These are phyloP conservation scores for Moxostoma hubbsi DNA, from an alignment of 2,797 vertebrate genomes.

Conservation along the genomic window DNA sequence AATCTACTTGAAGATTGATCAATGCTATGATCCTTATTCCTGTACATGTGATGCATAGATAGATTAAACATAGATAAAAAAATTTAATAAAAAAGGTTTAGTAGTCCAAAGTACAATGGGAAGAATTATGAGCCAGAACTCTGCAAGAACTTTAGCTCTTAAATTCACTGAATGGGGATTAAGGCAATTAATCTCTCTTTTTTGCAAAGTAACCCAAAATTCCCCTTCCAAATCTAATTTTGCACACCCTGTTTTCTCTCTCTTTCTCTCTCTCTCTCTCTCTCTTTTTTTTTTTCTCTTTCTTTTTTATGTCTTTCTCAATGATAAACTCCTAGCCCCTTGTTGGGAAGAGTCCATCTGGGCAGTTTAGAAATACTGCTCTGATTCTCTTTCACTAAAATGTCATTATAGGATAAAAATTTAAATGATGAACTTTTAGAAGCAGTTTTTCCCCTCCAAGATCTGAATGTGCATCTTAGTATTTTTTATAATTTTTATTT, in stretches of 20 bases:
- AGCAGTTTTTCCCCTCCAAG: background rate
- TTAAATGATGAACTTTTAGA: background rate
- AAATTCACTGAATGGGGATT: slow-evolving; percentile 12
- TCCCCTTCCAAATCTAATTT: slow-evolving; percentile 33
- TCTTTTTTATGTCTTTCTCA: background rate
- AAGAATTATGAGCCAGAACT: slow-evolving; percentile 31
- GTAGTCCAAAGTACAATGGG: background rate
- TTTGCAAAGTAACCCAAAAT: slow-evolving; percentile 26
- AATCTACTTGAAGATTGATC: no score
- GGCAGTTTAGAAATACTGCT: background rate
- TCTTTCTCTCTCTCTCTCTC: background rate
- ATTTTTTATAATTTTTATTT: no score
- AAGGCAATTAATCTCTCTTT: slow-evolving; percentile 21
- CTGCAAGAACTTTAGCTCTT: slow-evolving; percentile 14
- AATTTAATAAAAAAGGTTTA: no score
- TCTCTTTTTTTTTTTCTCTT: background rate
- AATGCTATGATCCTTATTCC: no score
- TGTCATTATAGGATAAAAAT: background rate
- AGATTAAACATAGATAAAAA: no score
- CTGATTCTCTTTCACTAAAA: background rate
- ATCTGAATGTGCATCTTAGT: background rate
- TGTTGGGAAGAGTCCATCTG: background rate
- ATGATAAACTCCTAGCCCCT: background rate
- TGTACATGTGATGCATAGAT: no score
- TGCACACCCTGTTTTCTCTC: slow-evolving; percentile 5